These are phyloP conservation scores for Takifugu flavidus DNA, from an alignment of 2,113 vertebrate genomes.

Conservation along the genomic window DNA sequence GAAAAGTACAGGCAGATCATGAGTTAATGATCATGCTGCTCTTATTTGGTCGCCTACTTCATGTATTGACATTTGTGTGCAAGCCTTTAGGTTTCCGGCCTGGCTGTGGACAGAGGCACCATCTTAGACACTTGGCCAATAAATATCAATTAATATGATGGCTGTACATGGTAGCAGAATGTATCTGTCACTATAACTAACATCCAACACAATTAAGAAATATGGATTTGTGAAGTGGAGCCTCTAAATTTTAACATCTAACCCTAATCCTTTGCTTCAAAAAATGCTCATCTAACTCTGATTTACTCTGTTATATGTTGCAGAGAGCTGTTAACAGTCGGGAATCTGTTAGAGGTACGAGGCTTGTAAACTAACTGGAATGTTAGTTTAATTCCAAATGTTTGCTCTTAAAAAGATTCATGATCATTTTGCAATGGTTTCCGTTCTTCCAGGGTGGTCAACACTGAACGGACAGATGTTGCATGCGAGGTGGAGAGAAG, in stretches of 20 bases:
- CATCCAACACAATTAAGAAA: neutral
- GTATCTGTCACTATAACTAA: neutral
- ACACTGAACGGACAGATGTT: slow-evolving; percentile 27
- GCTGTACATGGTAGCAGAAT: neutral
- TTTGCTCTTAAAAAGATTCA: slow-evolving; percentile 27
- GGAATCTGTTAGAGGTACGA: neutral
- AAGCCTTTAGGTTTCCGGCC: too few relatives aligned
- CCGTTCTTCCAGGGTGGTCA: slow-evolving; percentile 27
- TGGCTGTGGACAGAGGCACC: too few relatives aligned
- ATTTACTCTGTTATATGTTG: neutral
- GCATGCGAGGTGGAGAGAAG: slow-evolving; percentile 20
- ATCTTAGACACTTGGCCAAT: neutral
- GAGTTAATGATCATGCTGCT: too few relatives aligned
- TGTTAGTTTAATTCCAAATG: too few relatives aligned
- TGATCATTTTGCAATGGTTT: neutral
- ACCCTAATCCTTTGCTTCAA: too few relatives aligned
- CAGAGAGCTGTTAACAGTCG: too few relatives aligned
- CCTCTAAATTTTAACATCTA: too few relatives aligned
- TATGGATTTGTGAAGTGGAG: neutral
- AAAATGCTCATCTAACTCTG: too few relatives aligned
- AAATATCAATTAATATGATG: neutral
- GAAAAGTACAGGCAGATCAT: too few relatives aligned
- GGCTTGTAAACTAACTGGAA: neutral
- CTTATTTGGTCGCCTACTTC: too few relatives aligned
- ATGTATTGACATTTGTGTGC: too few relatives aligned